phyloP scores from a whole-genome alignment of 2,888 invertebrate genomes.

The Tachina grossa region DNA sequence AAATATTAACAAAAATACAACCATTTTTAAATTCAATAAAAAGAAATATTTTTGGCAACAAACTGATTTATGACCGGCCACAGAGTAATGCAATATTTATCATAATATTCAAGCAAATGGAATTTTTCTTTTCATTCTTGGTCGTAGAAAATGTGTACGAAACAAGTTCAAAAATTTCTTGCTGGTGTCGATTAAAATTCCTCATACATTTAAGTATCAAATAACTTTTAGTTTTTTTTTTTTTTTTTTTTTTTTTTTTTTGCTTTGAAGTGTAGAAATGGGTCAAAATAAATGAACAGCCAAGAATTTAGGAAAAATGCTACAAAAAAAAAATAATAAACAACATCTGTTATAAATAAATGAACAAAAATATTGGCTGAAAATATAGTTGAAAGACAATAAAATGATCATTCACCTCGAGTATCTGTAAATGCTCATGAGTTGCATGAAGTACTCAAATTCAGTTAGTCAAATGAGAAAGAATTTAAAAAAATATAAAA shows the following conservation, averaged over 20 bases:
- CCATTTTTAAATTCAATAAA: conserved; percentile 5
- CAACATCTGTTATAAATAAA: conserved; percentile 56
- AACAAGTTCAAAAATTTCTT: conserved; percentile 6
- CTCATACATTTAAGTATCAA: conserved; percentile 36
- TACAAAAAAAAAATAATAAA: conserved; percentile 13
- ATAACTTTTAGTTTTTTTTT: conserved; percentile 12
- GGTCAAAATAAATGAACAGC: conserved; percentile 39
- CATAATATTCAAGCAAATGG: conserved; percentile 10
- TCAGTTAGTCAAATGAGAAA: neutral
- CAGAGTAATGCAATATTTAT: neutral
- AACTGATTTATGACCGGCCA: conserved; percentile 27
- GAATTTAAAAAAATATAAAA: neutral
- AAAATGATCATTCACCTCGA: conserved; percentile 68
- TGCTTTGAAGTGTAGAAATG: conserved; percentile 9
- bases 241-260: neutral
- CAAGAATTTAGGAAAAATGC: conserved; percentile 16
- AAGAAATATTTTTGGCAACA: conserved; percentile 38
- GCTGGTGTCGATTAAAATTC: conserved; percentile 25
- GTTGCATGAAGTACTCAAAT: neutral
- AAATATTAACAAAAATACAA: conserved; percentile 5
- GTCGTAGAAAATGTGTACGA: neutral
- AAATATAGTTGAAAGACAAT: conserved; percentile 48
- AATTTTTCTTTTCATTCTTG: conserved; percentile 9
- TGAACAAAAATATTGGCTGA: conserved; percentile 42
- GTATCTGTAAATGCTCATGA: conserved; percentile 40